These are phyloP conservation scores for Apocheima hispidaria DNA, from an alignment of 2,888 invertebrate species.

Conservation along the genomic window DNA sequence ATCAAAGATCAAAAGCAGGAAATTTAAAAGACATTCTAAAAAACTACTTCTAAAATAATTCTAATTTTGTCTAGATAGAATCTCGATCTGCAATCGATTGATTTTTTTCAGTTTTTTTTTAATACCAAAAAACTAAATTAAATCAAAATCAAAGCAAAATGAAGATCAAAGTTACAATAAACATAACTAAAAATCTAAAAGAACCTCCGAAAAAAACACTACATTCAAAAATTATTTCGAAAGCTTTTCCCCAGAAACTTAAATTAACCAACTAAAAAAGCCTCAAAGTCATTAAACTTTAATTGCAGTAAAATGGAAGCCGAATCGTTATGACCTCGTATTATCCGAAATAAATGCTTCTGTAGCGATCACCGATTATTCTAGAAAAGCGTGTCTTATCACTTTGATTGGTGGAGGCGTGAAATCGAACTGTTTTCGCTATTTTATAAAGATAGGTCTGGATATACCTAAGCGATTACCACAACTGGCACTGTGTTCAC, in stretches of 20 bases:
- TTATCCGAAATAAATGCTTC: constrained; percentile 65
- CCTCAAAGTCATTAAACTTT: constrained; percentile 36
- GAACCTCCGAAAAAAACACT: neutral
- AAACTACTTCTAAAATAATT: no score
- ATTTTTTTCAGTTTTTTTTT: no score
- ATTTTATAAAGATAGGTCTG: constrained; percentile 20
- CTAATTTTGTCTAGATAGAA: no score
- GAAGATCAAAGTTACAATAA: neutral
- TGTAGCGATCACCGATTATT: constrained; percentile 72
- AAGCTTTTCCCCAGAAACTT: constrained; percentile 28
- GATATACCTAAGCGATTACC: constrained; percentile 8
- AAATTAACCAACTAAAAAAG: constrained; percentile 39
- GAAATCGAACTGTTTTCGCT: constrained; percentile 43
- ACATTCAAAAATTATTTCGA: constrained; percentile 22
- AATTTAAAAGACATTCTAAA: no score
- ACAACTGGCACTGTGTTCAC: neutral
- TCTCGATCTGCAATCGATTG: no score
- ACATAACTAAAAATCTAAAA: no score
- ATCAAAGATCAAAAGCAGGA: no score
- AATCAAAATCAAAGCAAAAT: neutral
- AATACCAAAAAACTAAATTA: no score
- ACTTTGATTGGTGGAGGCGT: constrained; percentile 42
- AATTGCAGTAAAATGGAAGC: constrained; percentile 43
- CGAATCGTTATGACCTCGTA: constrained; percentile 33
- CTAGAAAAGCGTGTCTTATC: constrained; percentile 74